Evolutionary conservation across 2,113 vertebrate species (phyloP).

Genomic region (Chloebia gouldiae): DNA sequence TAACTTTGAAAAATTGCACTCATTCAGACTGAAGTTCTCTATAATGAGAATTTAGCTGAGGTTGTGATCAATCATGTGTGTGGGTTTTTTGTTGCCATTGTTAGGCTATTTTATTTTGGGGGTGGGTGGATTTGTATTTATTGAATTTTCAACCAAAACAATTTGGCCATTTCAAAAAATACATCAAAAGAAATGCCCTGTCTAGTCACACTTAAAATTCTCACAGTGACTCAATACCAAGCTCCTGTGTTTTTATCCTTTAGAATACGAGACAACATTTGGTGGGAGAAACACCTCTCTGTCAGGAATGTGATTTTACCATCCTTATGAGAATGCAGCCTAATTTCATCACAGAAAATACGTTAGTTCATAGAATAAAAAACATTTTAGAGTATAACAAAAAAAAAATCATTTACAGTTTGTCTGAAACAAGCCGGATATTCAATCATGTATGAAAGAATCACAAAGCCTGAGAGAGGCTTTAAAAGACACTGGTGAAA

Average conservation of each 20-base stretch:
- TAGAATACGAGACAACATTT: background rate
- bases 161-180: background rate
- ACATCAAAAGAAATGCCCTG: background rate
- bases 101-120: background rate
- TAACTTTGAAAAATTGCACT: background rate
- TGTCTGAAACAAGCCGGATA: background rate
- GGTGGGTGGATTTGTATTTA: background rate
- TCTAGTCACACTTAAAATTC: background rate
- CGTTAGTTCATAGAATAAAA: background rate
- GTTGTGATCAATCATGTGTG: background rate
- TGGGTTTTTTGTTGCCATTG: background rate
- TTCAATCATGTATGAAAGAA: background rate
- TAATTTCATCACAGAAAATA: background rate
- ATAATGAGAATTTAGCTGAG: background rate
- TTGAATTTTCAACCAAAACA: background rate
- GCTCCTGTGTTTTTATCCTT: background rate
- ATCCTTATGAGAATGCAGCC: background rate
- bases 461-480: background rate
- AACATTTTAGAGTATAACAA: background rate
- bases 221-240: background rate
- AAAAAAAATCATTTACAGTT: background rate
- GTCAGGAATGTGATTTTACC: background rate
- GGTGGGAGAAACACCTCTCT: background rate
- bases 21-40: background rate
- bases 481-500: background rate